Conservation (phyloP, 1,140 invertebrate genomes). For the Helicorthomorpha holstii region DNA sequence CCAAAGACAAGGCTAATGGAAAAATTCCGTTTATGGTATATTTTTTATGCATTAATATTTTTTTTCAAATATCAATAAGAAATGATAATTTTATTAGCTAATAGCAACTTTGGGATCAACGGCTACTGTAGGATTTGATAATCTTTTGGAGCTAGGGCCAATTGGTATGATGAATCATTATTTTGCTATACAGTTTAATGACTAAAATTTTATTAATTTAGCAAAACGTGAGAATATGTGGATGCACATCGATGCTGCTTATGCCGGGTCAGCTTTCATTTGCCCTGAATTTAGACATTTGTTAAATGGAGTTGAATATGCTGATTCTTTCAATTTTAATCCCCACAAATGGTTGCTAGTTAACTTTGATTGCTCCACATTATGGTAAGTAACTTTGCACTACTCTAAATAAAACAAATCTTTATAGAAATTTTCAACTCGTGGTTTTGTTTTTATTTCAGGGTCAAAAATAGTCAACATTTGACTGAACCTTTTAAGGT, state of each 20-base stretch:
- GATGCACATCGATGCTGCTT: slow-evolving; percentile 89
- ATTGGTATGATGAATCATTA: slow-evolving; percentile 70
- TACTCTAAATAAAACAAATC: neutral
- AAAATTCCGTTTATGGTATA: slow-evolving; percentile 17
- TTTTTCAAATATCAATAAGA: neutral
- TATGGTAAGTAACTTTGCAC: slow-evolving; percentile 44
- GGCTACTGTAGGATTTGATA: slow-evolving; percentile 80
- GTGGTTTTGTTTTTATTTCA: too few species aligned
- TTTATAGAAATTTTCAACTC: neutral
- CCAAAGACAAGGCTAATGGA: slow-evolving; percentile 21
- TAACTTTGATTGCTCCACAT: slow-evolving; percentile 88
- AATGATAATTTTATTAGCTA: slow-evolving; percentile 27
- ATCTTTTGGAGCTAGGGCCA: slow-evolving; percentile 58
- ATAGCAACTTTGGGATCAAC: slow-evolving; percentile 82
- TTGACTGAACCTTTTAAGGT: slow-evolving; percentile 36
- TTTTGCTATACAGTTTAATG: slow-evolving; percentile 70
- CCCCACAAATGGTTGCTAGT: slow-evolving; percentile 93
- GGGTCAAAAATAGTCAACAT: slow-evolving; percentile 31
- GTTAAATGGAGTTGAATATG: slow-evolving; percentile 72
- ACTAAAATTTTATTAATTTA: slow-evolving; percentile 58
- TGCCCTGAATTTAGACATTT: slow-evolving; percentile 82
- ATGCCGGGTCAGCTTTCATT: slow-evolving; percentile 82
- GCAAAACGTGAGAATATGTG: slow-evolving; percentile 56
- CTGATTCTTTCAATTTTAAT: slow-evolving; percentile 88
- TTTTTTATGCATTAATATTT: slow-evolving; percentile 18